phyloP scores from a whole-genome alignment of 2,113 vertebrate genomes.

The Erythrolamprus reginae region DNA sequence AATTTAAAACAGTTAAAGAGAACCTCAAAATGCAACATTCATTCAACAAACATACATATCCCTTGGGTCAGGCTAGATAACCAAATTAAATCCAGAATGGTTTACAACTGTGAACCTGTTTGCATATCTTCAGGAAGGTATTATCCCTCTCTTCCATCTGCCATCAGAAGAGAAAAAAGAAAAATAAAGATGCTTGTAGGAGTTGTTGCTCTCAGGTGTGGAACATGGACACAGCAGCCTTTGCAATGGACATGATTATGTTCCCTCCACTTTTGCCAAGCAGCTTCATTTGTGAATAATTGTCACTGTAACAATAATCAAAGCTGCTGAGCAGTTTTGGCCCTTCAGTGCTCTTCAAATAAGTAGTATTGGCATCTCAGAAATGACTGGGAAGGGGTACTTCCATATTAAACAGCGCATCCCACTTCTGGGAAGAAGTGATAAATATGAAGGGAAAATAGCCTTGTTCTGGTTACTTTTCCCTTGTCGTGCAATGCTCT shows the following conservation, averaged over 20 bases:
- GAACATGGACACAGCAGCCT: neutral
- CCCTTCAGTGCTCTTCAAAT: neutral
- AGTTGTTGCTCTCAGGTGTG: neutral
- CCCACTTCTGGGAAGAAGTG: neutral
- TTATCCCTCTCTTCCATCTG: conserved; percentile 36
- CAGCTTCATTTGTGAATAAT: neutral
- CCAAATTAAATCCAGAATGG: conserved; percentile 48
- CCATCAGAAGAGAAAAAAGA: conserved; percentile 17
- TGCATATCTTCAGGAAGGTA: conserved; percentile 48
- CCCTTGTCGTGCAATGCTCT: neutral
- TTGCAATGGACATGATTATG: neutral
- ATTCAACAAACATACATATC: too few relatives aligned
- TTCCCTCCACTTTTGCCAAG: neutral
- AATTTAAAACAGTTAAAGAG: too few relatives aligned
- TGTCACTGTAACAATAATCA: neutral
- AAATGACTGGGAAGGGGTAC: neutral
- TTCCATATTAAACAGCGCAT: neutral
- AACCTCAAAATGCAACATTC: too few relatives aligned
- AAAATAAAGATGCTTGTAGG: neutral
- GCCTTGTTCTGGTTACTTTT: neutral
- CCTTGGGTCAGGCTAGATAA: too few relatives aligned
- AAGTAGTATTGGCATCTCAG: neutral
- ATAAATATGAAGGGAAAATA: neutral
- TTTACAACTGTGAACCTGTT: conserved; percentile 55
- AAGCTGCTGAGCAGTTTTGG: neutral